These are phyloP conservation scores for Pristionchus japonicus DNA, from an alignment of 2,888 invertebrate genomes.

Conservation along the genomic window DNA sequence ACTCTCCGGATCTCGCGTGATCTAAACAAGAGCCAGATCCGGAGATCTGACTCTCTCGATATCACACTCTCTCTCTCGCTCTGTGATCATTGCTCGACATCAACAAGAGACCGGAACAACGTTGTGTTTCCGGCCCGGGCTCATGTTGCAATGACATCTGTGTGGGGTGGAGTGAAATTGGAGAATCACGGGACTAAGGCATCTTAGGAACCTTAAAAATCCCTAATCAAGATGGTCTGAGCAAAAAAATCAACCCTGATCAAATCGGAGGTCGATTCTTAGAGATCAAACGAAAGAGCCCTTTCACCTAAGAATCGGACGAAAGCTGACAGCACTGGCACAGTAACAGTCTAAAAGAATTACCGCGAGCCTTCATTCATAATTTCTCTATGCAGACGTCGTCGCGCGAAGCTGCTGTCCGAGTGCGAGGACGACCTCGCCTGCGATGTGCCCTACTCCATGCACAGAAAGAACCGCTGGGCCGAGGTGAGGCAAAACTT, in stretches of 20 bases:
- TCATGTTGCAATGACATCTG: conserved; percentile 26
- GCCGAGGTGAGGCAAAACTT: conserved; percentile 50
- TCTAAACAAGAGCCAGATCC: background rate
- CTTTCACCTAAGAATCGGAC: too few relatives aligned
- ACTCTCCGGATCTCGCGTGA: background rate
- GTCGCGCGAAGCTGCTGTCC: conserved; percentile 63
- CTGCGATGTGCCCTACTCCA: conserved; percentile 66
- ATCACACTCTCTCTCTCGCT: too few relatives aligned
- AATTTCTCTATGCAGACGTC: too few relatives aligned
- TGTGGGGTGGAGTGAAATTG: background rate
- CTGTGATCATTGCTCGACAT: too few relatives aligned
- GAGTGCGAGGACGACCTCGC: conserved; percentile 65
- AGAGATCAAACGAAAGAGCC: background rate
- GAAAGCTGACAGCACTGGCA: too few relatives aligned
- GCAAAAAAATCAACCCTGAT: too few relatives aligned
- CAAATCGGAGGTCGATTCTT: too few relatives aligned
- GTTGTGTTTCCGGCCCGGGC: background rate
- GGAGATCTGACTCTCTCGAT: too few relatives aligned
- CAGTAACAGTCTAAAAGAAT: too few relatives aligned
- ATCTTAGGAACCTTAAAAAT: background rate
- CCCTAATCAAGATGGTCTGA: background rate
- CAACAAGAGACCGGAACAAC: too few relatives aligned
- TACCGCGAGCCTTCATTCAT: too few relatives aligned
- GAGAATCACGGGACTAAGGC: background rate
- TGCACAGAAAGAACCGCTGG: conserved; percentile 72